A percentile compares a stretch with the other conserved stretches of the same genome.
These are phyloP conservation scores for Rhabditoides inermis DNA, from an alignment of 2,888 invertebrate genomes.

Conservation along the genomic window DNA sequence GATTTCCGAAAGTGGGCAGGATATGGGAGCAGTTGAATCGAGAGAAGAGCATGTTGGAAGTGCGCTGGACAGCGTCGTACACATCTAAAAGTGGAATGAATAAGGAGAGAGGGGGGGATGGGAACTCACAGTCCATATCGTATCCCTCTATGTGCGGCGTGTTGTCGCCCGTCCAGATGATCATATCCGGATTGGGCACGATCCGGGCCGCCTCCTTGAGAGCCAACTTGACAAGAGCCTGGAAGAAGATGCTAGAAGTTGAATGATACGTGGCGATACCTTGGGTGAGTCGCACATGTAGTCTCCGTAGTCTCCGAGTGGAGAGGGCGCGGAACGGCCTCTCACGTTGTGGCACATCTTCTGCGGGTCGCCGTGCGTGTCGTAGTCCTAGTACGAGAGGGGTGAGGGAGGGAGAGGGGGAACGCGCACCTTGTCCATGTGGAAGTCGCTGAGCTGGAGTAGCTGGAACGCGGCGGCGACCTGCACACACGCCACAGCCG, in stretches of 20 bases:
- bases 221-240: slow-evolving; percentile 37
- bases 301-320: slow-evolving; percentile 42
- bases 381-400: too few relatives aligned
- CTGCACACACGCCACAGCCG: too few relatives aligned
- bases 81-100: slow-evolving; percentile 21
- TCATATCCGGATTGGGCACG: slow-evolving; percentile 35
- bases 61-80: slow-evolving; percentile 14
- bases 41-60: slow-evolving; percentile 12
- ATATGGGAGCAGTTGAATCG: slow-evolving; percentile 27
- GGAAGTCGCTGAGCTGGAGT: too few relatives aligned
- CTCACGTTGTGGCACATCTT: too few relatives aligned
- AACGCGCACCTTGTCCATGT: too few relatives aligned
- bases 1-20: slow-evolving; percentile 46
- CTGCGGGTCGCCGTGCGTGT: too few relatives aligned
- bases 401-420: too few relatives aligned
- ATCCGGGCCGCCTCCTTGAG: slow-evolving; percentile 27
- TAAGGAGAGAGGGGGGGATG: slow-evolving; percentile 10
- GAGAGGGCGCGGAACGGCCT: neutral
- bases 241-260: slow-evolving; percentile 3
- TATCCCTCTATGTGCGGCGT: slow-evolving; percentile 45
- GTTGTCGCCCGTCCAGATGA: slow-evolving; percentile 51
- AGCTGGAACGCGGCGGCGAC: too few relatives aligned
- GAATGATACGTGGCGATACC: slow-evolving; percentile 11
- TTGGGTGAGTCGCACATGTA: slow-evolving; percentile 48
- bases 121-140: slow-evolving; percentile 29